Base-by-base conservation (phyloP, 2,113 vertebrate genomes). In the Notothenia coriiceps region DNA sequence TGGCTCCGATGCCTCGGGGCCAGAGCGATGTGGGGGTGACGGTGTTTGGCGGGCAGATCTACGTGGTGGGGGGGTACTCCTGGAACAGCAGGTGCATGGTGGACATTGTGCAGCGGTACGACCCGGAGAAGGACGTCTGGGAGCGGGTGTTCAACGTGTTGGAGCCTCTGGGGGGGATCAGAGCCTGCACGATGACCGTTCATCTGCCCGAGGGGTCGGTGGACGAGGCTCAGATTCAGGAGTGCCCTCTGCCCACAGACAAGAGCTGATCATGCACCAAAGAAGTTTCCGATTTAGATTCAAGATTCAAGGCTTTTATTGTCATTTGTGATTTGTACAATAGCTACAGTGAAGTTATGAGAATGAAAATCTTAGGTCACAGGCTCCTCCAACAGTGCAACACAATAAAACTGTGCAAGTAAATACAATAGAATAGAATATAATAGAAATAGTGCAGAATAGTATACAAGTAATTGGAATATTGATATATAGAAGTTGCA, bases 31-130 rank as follows among this genome's bases (percentile, higher is more conserved):
- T 96, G 0, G 95, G 95, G 0, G 93, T 96, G 76, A 91, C 95
- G 0, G 95, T 96, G 74, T 95, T 95, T 66, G 77, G 92, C 14
- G 94, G 86, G 20, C 89, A 89, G 70, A 87, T 96, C 74, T 96
- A 95, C 4, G 95, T 96, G 74, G 94, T 96, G 54, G 95, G 95
- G 0, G 95, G 95, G 5, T 96, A 96, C 22, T 96, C 95, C 22
- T 96, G 95, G 95, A 96, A 96, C 93, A 96, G 93, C 88, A 89
- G 94, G 1, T 96, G 95, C 83, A 96, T 96, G 95, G 94, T 96
- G 5, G 95, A 96, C 76, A 91, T 96, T 0, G 95, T 96, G 86
- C 95, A 96, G 85, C 86, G 94, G 15, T 96, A 96, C 3, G 94
- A 96, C 40, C 95, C 95, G 0, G 89, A 95, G 57, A 49, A 20